Evolutionary conservation across 2,888 invertebrate genomes (phyloP), one percentile per base, ranked within the genome.

Genomic region (Eudemis profundana): DNA sequence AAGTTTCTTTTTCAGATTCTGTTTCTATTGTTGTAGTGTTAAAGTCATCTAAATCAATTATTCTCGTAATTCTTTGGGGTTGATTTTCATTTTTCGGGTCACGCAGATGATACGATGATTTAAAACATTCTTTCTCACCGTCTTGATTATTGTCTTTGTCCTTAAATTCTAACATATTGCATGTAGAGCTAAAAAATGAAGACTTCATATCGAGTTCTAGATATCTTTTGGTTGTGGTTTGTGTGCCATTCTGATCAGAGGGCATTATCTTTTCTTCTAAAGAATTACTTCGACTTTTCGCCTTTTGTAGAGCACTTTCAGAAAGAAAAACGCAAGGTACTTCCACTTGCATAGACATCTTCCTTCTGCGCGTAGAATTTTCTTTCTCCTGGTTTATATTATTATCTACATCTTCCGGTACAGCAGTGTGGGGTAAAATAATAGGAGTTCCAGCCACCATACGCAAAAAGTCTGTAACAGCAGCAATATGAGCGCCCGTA

Each of bases 401-500:
- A 86, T 90, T 89, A 61, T 90, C 89, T 61, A 86, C 69, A 70
- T 88, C 85, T 77, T 90, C 89, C 27, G 86, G 79, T 69, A 92
- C 83, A 38, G 86, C 78, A 3, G 86, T 88, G 70, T 87, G 88
- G 82, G 87, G 94, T 63, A 95, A 86, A 69, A 94, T 93, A 68
- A 95, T 92, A 67, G 93, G 93, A 71, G 94, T 94, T 74, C 94
- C 94, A 70, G 94, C 93, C 61, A 94, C 94, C 84, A 94, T 92
- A 69, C 94, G 93, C 75, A 95, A 90, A 82, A 95, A 94, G 81
- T 94, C 94, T 65, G 94, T 93, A 59, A 95, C 94, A 65, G 94
- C 94, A 61, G 94, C 93, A 89, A 94, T 94, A 76, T 95, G 95
- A 53, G 94, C 94, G 75, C 94, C 93, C 27, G 94, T 95, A 68